Percentiles rank a stretch among this genome's conserved stretches.
phyloP scores from a whole-genome alignment of 2,888 invertebrate species.

The Rhagophthalmus giganteus region DNA sequence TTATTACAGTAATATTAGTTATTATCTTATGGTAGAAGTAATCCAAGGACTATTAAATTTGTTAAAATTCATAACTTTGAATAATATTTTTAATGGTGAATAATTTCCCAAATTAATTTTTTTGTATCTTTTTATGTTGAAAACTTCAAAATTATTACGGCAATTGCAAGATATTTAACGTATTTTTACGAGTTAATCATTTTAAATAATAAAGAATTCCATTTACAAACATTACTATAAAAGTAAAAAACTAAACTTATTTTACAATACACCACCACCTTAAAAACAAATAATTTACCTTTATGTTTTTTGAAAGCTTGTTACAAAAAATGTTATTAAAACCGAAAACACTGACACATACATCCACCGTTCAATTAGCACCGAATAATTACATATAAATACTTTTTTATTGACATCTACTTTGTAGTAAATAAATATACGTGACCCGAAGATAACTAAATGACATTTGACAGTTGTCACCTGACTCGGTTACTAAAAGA shows the following conservation, averaged over 20 bases:
- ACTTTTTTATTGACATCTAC: slow-evolving; percentile 6
- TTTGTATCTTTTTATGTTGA: too few species aligned
- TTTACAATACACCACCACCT: neutral
- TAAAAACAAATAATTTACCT: slow-evolving; percentile 11
- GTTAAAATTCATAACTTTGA: too few species aligned
- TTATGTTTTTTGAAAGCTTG: slow-evolving; percentile 17
- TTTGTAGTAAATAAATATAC: neutral
- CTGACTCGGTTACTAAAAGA: neutral
- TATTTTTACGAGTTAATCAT: too few species aligned
- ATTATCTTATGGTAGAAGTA: too few species aligned
- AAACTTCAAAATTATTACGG: too few species aligned
- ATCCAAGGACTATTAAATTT: too few species aligned
- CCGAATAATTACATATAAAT: slow-evolving; percentile 1
- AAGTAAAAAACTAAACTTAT: neutral
- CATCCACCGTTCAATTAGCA: neutral
- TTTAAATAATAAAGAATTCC: too few species aligned
- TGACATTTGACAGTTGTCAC: slow-evolving; percentile 1
- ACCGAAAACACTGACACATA: neutral
- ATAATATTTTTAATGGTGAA: too few species aligned
- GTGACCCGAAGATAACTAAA: neutral
- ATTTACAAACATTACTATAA: too few species aligned
- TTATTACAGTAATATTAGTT: too few species aligned
- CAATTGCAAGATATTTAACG: too few species aligned
- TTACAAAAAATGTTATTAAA: neutral
- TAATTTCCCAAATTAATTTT: too few species aligned